These are phyloP conservation scores for Synanthedon tipuliformis DNA, from an alignment of 2,888 invertebrate genomes.

Conservation along the genomic window DNA sequence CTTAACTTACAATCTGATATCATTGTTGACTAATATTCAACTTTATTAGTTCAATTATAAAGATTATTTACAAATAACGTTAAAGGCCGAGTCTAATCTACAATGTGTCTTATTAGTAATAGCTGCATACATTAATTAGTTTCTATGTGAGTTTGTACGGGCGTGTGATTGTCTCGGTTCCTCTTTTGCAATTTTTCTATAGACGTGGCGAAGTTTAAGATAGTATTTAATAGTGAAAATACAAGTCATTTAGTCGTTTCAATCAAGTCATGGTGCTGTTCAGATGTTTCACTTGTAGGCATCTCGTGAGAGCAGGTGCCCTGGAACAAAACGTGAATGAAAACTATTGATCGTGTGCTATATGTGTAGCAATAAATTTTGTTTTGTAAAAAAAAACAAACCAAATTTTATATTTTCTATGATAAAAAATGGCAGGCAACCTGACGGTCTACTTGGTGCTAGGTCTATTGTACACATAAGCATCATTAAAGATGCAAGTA, in stretches of 20 bases:
- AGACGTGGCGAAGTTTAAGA: conserved; percentile 37
- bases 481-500: too few relatives aligned
- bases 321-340: conserved; percentile 33
- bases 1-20: too few relatives aligned
- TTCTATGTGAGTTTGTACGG: neutral
- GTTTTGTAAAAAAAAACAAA: too few relatives aligned
- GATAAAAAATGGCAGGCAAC: too few relatives aligned
- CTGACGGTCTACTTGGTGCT: too few relatives aligned
- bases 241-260: conserved; percentile 13
- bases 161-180: neutral
- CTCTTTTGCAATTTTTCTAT: conserved; percentile 28
- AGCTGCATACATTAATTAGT: neutral
- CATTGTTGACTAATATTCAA: too few relatives aligned
- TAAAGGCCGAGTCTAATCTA: neutral
- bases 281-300: conserved; percentile 49
- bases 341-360: too few relatives aligned
- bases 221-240: conserved; percentile 29
- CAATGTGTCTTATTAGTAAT: neutral
- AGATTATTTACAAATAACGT: neutral
- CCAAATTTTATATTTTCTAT: too few relatives aligned
- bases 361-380: too few relatives aligned
- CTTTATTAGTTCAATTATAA: neutral
- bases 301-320: conserved; percentile 59
- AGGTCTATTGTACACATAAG: too few relatives aligned
- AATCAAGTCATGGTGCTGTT: conserved; percentile 58